Conservation (phyloP, 2,113 vertebrate species). For the Amia ocellicauda region DNA sequence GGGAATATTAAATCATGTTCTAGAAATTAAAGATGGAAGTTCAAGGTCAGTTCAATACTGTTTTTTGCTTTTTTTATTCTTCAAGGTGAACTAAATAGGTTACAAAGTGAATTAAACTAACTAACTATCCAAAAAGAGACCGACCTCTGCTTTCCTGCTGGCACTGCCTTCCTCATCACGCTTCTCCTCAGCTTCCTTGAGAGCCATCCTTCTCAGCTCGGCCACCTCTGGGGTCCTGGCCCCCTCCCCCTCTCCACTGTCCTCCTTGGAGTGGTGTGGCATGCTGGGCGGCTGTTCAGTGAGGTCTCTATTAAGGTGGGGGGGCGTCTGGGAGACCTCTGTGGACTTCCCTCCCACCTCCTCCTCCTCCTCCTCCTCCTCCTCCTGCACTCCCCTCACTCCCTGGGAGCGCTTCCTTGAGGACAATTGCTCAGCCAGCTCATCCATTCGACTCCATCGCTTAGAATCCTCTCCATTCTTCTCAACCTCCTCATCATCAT, state of each 20-base stretch:
- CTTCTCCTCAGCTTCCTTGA: constrained; percentile 65
- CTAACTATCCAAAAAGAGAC: constrained; percentile 35
- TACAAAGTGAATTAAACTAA: too few relatives aligned
- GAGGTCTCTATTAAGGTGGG: background rate
- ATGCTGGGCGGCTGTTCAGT: constrained; percentile 24
- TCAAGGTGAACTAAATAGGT: too few relatives aligned
- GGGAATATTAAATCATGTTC: too few relatives aligned
- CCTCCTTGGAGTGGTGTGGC: constrained; percentile 71
- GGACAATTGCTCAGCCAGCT: constrained; percentile 62
- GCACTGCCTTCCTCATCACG: constrained; percentile 91
- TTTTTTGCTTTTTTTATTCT: too few relatives aligned
- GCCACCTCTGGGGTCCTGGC: constrained; percentile 57
- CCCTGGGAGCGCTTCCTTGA: constrained; percentile 54
- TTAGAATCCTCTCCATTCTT: constrained; percentile 51
- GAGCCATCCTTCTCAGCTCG: constrained; percentile 65
- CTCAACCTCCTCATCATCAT: constrained; percentile 27
- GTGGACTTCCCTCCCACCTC: constrained; percentile 46
- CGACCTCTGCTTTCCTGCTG: constrained; percentile 81
- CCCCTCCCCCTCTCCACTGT: constrained; percentile 48
- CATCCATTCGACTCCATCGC: constrained; percentile 70
- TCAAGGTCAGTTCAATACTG: too few relatives aligned
- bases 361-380: constrained; percentile 32
- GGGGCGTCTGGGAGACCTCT: background rate
- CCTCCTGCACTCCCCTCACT: constrained; percentile 48
- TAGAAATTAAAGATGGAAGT: too few relatives aligned